These are phyloP conservation scores for Lepisosteus osseus DNA, from an alignment of 2,113 vertebrate genomes.

Conservation along the genomic window DNA sequence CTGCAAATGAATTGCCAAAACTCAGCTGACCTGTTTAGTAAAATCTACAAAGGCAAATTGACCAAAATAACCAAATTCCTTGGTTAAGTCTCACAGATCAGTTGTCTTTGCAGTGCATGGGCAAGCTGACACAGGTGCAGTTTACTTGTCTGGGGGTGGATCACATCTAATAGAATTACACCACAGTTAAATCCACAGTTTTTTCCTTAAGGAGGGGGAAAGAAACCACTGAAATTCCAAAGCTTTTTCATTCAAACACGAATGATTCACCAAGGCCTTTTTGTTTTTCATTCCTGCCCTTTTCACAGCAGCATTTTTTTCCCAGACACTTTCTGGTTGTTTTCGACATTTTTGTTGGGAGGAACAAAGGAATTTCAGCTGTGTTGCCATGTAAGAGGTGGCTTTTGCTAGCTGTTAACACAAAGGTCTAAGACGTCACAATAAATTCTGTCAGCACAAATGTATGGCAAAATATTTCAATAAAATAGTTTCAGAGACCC, in stretches of 20 bases:
- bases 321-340: slow-evolving; percentile 21
- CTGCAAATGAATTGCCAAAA: no score
- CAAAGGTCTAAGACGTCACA: slow-evolving; percentile 32
- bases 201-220: slow-evolving; percentile 12
- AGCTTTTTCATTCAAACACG: slow-evolving; percentile 26
- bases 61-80: slow-evolving; percentile 7
- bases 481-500: not conserved
- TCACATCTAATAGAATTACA: slow-evolving; percentile 8
- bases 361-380: slow-evolving; percentile 50
- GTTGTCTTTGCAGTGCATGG: slow-evolving; percentile 5
- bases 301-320: slow-evolving; percentile 24
- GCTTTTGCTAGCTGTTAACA: slow-evolving; percentile 33
- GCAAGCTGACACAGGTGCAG: slow-evolving; percentile 15
- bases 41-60: not conserved
- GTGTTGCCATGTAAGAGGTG: slow-evolving; percentile 48
- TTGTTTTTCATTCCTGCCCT: slow-evolving; percentile 9
- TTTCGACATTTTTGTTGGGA: slow-evolving; percentile 17
- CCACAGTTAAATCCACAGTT: slow-evolving; percentile 14
- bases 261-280: slow-evolving; percentile 33
- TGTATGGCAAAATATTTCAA: slow-evolving; percentile 59
- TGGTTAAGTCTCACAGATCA: slow-evolving; percentile 1
- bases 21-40: no score
- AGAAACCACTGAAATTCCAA: no score
- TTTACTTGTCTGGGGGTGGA: slow-evolving; percentile 13
- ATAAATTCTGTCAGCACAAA: slow-evolving; percentile 62